Percentiles rank a stretch among this genome's conserved stretches.
phyloP scores from a whole-genome alignment of 2,113 vertebrate species.

The Otis tarda region DNA sequence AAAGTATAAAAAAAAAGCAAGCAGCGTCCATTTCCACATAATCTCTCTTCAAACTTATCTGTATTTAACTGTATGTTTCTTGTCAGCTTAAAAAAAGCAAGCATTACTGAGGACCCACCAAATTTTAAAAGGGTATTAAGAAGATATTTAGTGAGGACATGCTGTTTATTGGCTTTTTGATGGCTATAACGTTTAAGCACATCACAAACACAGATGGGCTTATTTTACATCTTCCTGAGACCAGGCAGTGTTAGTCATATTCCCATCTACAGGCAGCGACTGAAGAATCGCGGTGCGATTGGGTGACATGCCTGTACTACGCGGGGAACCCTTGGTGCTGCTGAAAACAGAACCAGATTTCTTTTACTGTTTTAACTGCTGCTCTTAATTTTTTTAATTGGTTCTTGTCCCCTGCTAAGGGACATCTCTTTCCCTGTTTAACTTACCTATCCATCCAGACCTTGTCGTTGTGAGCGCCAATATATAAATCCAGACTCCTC shows the following conservation, averaged over 20 bases:
- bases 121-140: slow-evolving; percentile 13
- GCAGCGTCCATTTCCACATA: slow-evolving; percentile 38
- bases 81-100: slow-evolving; percentile 17
- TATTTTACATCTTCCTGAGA: slow-evolving; percentile 26
- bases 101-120: background rate
- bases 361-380: background rate
- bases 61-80: slow-evolving; percentile 35
- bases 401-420: background rate
- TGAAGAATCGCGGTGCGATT: background rate
- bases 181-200: slow-evolving; percentile 4
- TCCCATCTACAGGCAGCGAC: background rate
- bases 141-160: background rate
- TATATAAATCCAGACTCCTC: background rate
- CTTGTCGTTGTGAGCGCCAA: background rate
- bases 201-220: slow-evolving; percentile 40
- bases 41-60: slow-evolving; percentile 50
- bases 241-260: background rate
- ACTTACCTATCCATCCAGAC: background rate
- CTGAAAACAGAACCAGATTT: background rate
- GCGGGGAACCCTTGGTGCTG: background rate
- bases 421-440: background rate
- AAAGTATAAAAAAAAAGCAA: slow-evolving; percentile 41
- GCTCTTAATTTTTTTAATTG: background rate
- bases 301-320: background rate
- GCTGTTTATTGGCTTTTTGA: slow-evolving; percentile 20